These are phyloP conservation scores for Dynastes maya DNA, from an alignment of 2,888 invertebrate genomes.

Conservation along the genomic window DNA sequence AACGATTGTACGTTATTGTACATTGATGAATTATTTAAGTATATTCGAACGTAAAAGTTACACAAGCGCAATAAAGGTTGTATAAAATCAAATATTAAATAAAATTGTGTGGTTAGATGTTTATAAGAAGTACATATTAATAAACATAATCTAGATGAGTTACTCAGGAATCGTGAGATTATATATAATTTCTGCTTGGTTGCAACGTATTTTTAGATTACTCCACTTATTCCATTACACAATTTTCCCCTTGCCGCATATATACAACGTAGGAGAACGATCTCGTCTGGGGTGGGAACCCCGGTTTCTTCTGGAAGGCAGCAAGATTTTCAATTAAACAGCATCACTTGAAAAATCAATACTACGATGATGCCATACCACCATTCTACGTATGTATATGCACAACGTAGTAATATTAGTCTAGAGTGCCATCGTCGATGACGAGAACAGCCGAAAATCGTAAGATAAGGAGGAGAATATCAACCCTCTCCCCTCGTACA, in stretches of 20 bases:
- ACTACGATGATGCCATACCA: conserved; percentile 41
- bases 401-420: conserved; percentile 1
- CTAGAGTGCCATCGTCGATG: conserved; percentile 1
- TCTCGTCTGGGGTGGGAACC: conserved; percentile 6
- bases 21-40: not conserved
- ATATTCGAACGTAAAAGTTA: too few species aligned
- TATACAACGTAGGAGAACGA: not conserved
- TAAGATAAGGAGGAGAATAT: conserved; percentile 10
- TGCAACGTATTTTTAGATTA: conserved; percentile 5
- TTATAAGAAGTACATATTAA: too few species aligned
- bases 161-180: not conserved
- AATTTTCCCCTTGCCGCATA: conserved; percentile 24
- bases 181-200: conserved; percentile 18
- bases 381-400: not conserved
- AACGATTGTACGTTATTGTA: not conserved
- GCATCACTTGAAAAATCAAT: conserved; percentile 55
- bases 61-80: too few species aligned
- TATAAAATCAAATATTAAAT: not conserved
- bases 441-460: conserved; percentile 10
- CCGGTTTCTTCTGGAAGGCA: conserved; percentile 34
- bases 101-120: not conserved
- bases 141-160: not conserved
- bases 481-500: not conserved
- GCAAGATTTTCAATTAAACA: conserved; percentile 54
- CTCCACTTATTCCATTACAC: conserved; percentile 35